Base-by-base conservation (phyloP, 1,140 invertebrate genomes). In the Euschistus heros region DNA sequence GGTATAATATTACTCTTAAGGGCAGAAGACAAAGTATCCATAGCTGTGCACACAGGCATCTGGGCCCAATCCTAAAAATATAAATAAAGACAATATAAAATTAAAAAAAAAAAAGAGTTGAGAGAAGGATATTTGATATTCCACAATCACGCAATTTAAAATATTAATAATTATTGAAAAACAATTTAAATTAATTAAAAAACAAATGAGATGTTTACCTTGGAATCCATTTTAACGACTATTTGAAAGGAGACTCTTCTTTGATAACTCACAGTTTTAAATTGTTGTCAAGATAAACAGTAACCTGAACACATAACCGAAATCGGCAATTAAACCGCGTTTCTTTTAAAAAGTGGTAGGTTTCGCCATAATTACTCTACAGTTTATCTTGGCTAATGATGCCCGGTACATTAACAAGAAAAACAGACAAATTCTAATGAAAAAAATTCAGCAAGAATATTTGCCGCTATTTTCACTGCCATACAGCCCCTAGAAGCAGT, bases 1-100 rank as follows among this genome's bases (percentile, higher is more conserved):
- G 90, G 90, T 59, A 92, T 86, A 46, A 92, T 91, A 67, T 92
- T 90, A 22, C 84, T 86, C 74, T 86, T 88, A 17, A 91, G 67
- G 0, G 90, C 89, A 69, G 86, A 81, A 62, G 81, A 83, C 65
- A 92, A 78, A 66, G 81, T 88, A 63, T 92, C 89, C 65, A 88
- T 85, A 20, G 88, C 87, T 46, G 87, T 87, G 4, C 80, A 80
- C 65, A 82, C 80, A 67, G 79, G 79, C 66, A 69, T 62, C 24
- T 42, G 27, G 13, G 64, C 67, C 68, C 68, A 69, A 47, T 69
- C 68, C 68, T 69, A 57, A 59, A 61, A 64, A 44, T 10, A 10
- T 37, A 37, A 37, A 37, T 37, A 10, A 59, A 26, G 8, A 42
- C 15, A 42, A 54, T 20, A 64, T 2, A 42, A 44, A 20, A 22